Conservation (phyloP, 2,888 invertebrate species). For the Caenorhabditis virilis region DNA sequence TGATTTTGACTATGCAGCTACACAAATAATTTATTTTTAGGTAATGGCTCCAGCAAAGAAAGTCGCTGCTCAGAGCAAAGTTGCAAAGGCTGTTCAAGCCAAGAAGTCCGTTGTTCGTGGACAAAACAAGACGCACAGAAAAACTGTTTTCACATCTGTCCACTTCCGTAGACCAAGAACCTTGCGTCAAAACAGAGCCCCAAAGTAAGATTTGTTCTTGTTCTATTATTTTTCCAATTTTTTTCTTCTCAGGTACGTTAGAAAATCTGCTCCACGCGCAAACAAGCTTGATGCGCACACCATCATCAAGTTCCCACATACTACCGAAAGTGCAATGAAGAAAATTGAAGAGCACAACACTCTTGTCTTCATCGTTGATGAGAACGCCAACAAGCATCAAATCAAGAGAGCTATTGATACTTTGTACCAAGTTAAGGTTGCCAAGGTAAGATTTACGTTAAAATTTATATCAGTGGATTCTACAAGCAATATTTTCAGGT, state of each 20-base stretch:
- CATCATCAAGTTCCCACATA: slow-evolving; percentile 95
- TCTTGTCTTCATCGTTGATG: slow-evolving; percentile 94
- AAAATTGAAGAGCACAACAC: slow-evolving; percentile 99
- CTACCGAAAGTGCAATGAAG: slow-evolving; percentile 99
- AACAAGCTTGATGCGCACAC: slow-evolving; percentile 84
- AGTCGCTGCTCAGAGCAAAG: slow-evolving; percentile 32
- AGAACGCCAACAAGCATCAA: slow-evolving; percentile 93
- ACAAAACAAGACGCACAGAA: slow-evolving; percentile 48
- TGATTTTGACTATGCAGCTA: no score
- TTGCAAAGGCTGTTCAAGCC: slow-evolving; percentile 64
- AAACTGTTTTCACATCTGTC: slow-evolving; percentile 86
- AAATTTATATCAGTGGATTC: no score
- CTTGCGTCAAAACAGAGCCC: slow-evolving; percentile 74
- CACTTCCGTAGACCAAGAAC: slow-evolving; percentile 95
- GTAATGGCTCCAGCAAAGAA: slow-evolving; percentile 54
- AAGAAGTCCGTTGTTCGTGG: slow-evolving; percentile 67
- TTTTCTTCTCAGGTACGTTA: slow-evolving; percentile 84
- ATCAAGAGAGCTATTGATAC: slow-evolving; percentile 95
- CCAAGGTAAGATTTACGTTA: slow-evolving; percentile 80
- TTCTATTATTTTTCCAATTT: no score
- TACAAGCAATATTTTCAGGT: slow-evolving; percentile 58
- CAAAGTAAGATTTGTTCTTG: slow-evolving; percentile 80
- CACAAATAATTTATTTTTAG: no score
- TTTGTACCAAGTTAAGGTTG: slow-evolving; percentile 95
- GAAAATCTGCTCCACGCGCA: slow-evolving; percentile 84